Conservation (phyloP, 2,797 vertebrate species). For the Esox lucius region DNA sequence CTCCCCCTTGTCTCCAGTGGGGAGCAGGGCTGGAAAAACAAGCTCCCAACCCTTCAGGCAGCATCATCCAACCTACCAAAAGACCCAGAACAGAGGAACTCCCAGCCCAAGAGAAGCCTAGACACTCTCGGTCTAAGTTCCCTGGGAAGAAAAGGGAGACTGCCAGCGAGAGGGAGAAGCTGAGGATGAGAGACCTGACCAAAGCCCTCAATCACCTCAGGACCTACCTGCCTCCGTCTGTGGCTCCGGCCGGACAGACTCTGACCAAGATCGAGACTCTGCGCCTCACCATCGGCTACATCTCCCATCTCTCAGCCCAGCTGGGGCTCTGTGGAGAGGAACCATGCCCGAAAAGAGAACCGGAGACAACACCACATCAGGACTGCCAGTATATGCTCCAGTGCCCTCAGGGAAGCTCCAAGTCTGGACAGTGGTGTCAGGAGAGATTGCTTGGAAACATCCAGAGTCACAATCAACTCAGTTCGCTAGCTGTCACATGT, state of each 20-base stretch:
- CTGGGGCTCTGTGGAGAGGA: conserved; percentile 64
- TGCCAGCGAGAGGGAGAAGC: conserved; percentile 77
- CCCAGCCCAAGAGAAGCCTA: conserved; percentile 1
- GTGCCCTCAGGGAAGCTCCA: conserved; percentile 35
- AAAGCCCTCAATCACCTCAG: conserved; percentile 74
- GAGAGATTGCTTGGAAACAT: not conserved
- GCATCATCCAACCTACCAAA: not conserved
- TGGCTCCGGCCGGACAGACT: conserved; percentile 58
- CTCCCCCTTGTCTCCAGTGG: conserved; percentile 21
- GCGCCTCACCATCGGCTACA: conserved; percentile 76
- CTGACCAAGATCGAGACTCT: conserved; percentile 66
- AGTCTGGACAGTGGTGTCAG: conserved; percentile 17
- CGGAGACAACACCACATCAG: not conserved
- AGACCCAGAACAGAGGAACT: not conserved
- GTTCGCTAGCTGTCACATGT: conserved; percentile 2
- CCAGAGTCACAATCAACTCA: conserved; percentile 21
- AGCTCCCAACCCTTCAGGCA: not conserved
- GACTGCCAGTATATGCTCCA: not conserved
- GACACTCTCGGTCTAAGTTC: conserved; percentile 2
- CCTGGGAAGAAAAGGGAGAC: conserved; percentile 31
- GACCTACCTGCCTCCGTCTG: conserved; percentile 70
- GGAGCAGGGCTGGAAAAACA: not conserved
- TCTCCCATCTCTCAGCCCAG: conserved; percentile 74
- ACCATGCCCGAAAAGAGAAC: conserved; percentile 25
- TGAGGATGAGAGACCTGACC: conserved; percentile 76